A percentile compares a stretch with the other conserved stretches of the same genome.
Conservation (phyloP, 2,797 vertebrate species). For the Acridotheres tristis region DNA sequence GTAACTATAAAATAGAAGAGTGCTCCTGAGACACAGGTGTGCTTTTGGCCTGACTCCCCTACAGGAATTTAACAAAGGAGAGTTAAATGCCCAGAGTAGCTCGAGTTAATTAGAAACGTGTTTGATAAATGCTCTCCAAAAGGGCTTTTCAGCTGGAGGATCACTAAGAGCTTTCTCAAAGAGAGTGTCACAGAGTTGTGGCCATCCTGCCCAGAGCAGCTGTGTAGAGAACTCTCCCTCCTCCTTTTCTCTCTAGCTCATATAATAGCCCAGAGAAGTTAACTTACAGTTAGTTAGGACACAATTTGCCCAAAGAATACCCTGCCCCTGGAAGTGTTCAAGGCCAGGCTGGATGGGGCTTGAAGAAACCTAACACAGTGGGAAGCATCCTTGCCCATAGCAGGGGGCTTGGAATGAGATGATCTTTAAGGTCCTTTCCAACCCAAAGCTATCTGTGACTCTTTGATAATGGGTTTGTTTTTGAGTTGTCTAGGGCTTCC, state of each 20-base stretch:
- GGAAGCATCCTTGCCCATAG: not conserved
- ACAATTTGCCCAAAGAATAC: not conserved
- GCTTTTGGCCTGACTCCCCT: not conserved
- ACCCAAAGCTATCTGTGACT: not conserved
- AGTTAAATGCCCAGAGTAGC: not conserved
- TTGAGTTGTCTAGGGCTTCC: not conserved
- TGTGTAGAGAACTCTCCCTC: not conserved
- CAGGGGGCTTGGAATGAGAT: not conserved
- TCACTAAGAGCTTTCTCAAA: not conserved
- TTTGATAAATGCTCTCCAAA: not conserved
- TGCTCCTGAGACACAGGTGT: not conserved
- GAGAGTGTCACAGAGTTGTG: accelerated
- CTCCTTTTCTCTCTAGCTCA: not conserved
- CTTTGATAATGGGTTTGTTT: not conserved
- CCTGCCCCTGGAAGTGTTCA: no score
- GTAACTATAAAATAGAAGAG: not conserved
- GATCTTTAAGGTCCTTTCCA: not conserved
- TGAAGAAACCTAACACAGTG: not conserved
- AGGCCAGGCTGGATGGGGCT: not conserved
- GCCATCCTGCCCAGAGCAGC: not conserved
- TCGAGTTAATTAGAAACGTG: not conserved
- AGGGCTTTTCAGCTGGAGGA: not conserved
- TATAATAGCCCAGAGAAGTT: not conserved
- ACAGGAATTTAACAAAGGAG: not conserved
- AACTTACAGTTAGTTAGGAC: not conserved